Base-by-base conservation (phyloP, 2,888 invertebrate species). In the Leptura quadrifasciata region DNA sequence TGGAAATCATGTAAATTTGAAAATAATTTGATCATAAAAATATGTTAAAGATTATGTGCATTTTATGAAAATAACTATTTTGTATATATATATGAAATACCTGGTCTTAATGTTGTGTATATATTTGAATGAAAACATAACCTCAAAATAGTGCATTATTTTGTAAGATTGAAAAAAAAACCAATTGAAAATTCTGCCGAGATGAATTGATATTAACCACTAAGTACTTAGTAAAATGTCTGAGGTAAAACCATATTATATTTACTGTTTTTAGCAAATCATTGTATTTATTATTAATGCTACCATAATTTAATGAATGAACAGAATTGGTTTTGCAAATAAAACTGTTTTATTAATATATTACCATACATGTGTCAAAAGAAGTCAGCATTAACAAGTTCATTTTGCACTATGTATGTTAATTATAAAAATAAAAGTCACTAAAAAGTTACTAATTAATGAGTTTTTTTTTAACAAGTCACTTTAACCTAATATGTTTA, bases 401-500 rank as follows among this genome's bases (percentile, higher is more conserved):
- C 35, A 76, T 78, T 79, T 77, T 78, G 78, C 79, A 78, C 79
- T 79, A 70, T 79, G 78, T 79, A 78, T 78, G 79, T 78, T 79
- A 75, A 78, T 79, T 79, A 78, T 76, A 76, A 76, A 75, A 79
- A 78, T 79, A 79, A 78, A 79, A 78, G 72, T 70, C 74, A 76
- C 74, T 74, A 76, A 76, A 76, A 76, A 55, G 31, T 68, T 57
- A 24, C 20, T 24, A 68, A 55, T 18, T 54, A 12, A 18, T 31
- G 47, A 31, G 47, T 57, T 35, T 68, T 57, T 17, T 57, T 55
- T 52, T 64, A 64, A 18, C 20, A n/a, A 20, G 47, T 24, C 47
- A 17, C 63, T 35, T 35, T 63, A 10, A 31, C 27, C 27, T 31
- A 31, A 31, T 4, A 31, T 31, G 27, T 4, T 2, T n/a, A n/a